Evolutionary conservation across 2,797 vertebrate genomes (phyloP), one percentile per base, ranked within the genome.

Genomic region (Ceyx erithaca): DNA sequence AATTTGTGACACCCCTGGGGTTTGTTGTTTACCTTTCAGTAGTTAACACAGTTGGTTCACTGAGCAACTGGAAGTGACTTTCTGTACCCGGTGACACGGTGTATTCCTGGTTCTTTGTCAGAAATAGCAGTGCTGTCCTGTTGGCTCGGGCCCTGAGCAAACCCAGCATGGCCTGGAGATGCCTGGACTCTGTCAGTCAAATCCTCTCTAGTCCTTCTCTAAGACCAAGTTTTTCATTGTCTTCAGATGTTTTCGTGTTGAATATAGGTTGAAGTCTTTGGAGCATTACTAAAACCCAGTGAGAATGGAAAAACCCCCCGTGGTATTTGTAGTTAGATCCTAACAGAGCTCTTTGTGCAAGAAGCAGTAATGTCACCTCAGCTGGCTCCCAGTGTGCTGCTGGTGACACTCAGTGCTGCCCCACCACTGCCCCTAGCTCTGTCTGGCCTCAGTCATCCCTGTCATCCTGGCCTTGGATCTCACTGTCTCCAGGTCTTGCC

Each of bases 371-470:
- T 69, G 35, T 30, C 4, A 9, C 15, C 40, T n/a, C 7, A 10
- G 14, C 33, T 30, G 51, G 15, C 20, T 23, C 55, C 18, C 5
- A 10, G 23, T 2, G 20, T 41, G 45, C 37, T 43, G 1, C 66
- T 5, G 3, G 1, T 6, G 62, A n/a, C 12, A 1, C 1, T 5
- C 35, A 48, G 1, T 20, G 14, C 52, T 33, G 1, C 14, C 45
- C 43, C 4, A 0, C 7, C 19, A 22, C 17, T 30, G 1, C n/a
- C 37, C 3, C 13, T 31, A 79, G 14, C 21, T 51, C n/a, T 43
- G 12, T 49, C 40, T 68, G 28, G 7, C 28, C 48, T 31, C 49
- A 22, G 5, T 20, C 19, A 35, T 41, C 33, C 30, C 4, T 30
- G 25, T 35, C n/a, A n/a, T 49, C 33, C 59, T 30, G 0, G 31